Conservation (phyloP, 1,140 invertebrate genomes). For the Drosophila nasuta region DNA sequence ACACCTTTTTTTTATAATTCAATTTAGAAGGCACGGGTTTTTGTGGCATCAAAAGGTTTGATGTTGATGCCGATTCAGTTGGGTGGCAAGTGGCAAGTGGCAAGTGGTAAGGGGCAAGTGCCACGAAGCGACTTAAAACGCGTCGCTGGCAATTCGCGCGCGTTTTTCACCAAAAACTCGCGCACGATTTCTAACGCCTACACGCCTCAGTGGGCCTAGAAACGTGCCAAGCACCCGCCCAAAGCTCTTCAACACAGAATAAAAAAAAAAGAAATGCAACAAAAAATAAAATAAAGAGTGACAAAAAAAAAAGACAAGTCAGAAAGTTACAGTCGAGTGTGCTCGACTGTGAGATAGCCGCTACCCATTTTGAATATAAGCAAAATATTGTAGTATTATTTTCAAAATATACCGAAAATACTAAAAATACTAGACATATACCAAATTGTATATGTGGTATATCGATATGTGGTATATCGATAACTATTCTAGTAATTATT, state of each 20-base stretch:
- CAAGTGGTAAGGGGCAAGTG: slow-evolving; percentile 2
- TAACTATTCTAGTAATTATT: too few species aligned
- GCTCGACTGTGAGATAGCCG: too few species aligned
- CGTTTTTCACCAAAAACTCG: slow-evolving; percentile 34
- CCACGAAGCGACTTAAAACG: slow-evolving; percentile 48
- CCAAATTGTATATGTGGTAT: too few species aligned
- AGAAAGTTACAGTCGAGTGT: too few species aligned
- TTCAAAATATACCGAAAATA: too few species aligned
- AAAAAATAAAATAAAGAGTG: too few species aligned
- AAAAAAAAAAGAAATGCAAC: background rate
- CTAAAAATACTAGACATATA: too few species aligned
- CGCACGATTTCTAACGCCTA: slow-evolving; percentile 74
- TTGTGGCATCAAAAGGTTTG: slow-evolving; percentile 65
- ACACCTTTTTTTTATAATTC: slow-evolving; percentile 74
- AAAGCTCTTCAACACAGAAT: background rate
- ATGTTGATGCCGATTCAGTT: slow-evolving; percentile 30
- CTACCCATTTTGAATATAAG: too few species aligned
- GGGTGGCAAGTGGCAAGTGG: background rate
- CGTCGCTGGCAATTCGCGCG: slow-evolving; percentile 35
- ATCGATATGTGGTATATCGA: too few species aligned
- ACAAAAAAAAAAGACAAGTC: too few species aligned
- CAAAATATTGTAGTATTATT: too few species aligned
- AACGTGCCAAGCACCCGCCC: slow-evolving; percentile 41
- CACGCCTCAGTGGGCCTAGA: slow-evolving; percentile 53
- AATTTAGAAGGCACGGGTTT: slow-evolving; percentile 58